Percentiles rank a stretch among this genome's conserved stretches.
Evolutionary conservation across 1,140 invertebrate genomes (phyloP).

Genomic region (Lepidurus packardi): DNA sequence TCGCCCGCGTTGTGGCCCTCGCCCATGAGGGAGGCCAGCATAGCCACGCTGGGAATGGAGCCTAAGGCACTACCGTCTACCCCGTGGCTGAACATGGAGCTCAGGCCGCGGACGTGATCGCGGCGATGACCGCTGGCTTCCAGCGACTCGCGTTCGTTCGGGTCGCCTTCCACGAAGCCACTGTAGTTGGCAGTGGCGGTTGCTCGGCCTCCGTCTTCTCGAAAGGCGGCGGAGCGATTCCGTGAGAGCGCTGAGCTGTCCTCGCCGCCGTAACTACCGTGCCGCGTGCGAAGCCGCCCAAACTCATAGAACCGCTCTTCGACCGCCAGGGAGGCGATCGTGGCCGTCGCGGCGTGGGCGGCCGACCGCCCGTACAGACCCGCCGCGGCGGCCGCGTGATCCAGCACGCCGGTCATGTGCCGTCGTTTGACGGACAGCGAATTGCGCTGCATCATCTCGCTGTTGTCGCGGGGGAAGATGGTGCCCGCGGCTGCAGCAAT

Average conservation of each 20-base stretch:
- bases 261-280: background rate
- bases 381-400: slow-evolving; percentile 38
- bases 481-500: slow-evolving; percentile 54
- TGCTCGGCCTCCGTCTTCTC: background rate
- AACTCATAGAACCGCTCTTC: slow-evolving; percentile 4
- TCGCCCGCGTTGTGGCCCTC: slow-evolving; percentile 2
- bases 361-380: slow-evolving; percentile 45
- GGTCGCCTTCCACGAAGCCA: background rate
- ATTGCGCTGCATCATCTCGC: slow-evolving; percentile 43
- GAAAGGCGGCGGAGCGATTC: background rate
- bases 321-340: background rate
- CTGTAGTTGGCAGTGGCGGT: background rate
- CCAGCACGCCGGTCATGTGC: slow-evolving; percentile 40
- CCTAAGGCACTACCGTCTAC: background rate
- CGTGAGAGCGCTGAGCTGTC: background rate
- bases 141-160: background rate
- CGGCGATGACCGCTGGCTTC: background rate
- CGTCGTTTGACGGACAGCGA: slow-evolving; percentile 40
- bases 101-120: slow-evolving; percentile 24
- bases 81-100: slow-evolving; percentile 21
- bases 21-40: slow-evolving; percentile 27
- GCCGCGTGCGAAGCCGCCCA: background rate
- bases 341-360: slow-evolving; percentile 44
- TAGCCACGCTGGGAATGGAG: slow-evolving; percentile 22
- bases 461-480: slow-evolving; percentile 49